A percentile compares a stretch with the other conserved stretches of the same genome.
Conservation (phyloP, 2,888 invertebrate genomes). For the Thecophora atra region DNA sequence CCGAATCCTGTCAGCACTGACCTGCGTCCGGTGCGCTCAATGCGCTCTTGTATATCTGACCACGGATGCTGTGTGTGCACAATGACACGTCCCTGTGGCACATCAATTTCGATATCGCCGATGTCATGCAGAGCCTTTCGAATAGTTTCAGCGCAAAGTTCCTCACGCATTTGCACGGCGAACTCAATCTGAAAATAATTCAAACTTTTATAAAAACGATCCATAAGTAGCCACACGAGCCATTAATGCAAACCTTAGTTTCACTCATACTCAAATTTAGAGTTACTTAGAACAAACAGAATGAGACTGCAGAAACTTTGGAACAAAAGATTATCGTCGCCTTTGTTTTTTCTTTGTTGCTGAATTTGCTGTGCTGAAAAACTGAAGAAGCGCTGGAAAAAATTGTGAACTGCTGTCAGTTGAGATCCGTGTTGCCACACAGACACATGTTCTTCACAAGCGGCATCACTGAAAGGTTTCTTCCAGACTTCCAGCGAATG, state of each 20-base stretch:
- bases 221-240: not conserved
- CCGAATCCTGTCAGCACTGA: slow-evolving; percentile 85
- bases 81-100: slow-evolving; percentile 57
- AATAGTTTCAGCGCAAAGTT: slow-evolving; percentile 69
- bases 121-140: slow-evolving; percentile 65
- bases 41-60: slow-evolving; percentile 66
- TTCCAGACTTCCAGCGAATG: too few relatives aligned
- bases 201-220: not conserved
- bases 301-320: too few relatives aligned
- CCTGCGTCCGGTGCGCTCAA: slow-evolving; percentile 73
- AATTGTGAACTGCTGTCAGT: too few relatives aligned
- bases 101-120: slow-evolving; percentile 60
- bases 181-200: slow-evolving; percentile 70
- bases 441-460: too few relatives aligned
- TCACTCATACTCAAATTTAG: slow-evolving; percentile 50
- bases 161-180: slow-evolving; percentile 72
- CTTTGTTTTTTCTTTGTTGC: too few relatives aligned
- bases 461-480: too few relatives aligned
- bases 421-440: too few relatives aligned
- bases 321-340: too few relatives aligned
- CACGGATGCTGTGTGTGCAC: slow-evolving; percentile 61
- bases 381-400: too few relatives aligned
- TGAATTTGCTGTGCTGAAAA: too few relatives aligned
- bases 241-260: slow-evolving; percentile 50
- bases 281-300: not conserved